phyloP scores from a whole-genome alignment of 2,113 vertebrate genomes.

The Artemisiospiza belli region DNA sequence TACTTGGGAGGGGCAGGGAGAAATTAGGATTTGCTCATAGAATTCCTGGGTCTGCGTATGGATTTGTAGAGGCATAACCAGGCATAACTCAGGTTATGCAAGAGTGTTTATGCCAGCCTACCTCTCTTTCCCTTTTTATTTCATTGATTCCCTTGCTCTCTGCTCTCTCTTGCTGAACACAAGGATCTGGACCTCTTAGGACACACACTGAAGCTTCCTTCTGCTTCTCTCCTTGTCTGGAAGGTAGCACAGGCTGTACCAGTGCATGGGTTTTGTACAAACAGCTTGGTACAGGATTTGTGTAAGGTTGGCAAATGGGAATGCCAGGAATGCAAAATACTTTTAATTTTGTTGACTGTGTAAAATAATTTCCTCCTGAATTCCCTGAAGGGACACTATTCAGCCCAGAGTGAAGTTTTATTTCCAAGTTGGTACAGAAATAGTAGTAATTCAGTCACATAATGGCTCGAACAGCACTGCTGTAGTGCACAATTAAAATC shows the following conservation, averaged over 20 bases:
- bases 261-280: not conserved
- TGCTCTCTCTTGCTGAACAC: not conserved
- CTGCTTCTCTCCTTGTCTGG: not conserved
- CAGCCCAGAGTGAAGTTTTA: not conserved
- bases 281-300: not conserved
- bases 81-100: rapidly evolving
- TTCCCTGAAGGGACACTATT: not conserved
- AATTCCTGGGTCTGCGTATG: not conserved
- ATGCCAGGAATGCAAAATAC: not conserved
- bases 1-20: not conserved
- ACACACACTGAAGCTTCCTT: not conserved
- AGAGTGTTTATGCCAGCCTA: not conserved
- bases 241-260: not conserved
- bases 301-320: not conserved
- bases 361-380: not conserved
- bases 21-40: not conserved
- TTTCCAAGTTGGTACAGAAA: not conserved
- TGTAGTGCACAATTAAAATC: slow-evolving; percentile 17
- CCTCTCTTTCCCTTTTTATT: not conserved
- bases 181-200: not conserved
- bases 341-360: not conserved
- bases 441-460: not conserved
- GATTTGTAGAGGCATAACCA: not conserved
- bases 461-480: not conserved
- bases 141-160: not conserved